Conservation (phyloP, 2,113 vertebrate genomes). For the Strix uralensis region DNA sequence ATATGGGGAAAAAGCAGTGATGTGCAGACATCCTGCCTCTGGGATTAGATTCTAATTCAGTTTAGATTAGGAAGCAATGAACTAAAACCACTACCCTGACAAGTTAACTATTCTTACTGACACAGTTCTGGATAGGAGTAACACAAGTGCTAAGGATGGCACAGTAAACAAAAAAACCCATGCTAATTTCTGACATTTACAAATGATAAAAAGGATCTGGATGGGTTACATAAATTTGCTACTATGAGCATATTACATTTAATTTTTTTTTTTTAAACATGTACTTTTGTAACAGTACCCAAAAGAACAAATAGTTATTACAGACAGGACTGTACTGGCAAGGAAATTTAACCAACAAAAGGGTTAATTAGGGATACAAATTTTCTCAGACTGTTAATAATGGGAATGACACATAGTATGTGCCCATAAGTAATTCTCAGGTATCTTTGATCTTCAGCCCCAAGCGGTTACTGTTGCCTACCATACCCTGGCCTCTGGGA, state of each 20-base stretch:
- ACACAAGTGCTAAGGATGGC: neutral
- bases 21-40: neutral
- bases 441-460: conserved; percentile 99
- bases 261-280: neutral
- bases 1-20: neutral
- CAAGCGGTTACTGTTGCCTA: conserved; percentile 88
- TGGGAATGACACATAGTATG: conserved; percentile 94
- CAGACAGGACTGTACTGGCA: neutral
- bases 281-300: neutral
- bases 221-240: neutral
- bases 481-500: conserved; percentile 94
- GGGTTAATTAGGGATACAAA: conserved; percentile 99
- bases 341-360: conserved; percentile 90
- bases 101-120: neutral
- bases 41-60: conserved; percentile 40
- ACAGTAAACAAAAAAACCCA: neutral
- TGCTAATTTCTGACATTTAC: neutral
- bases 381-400: conserved; percentile 98
- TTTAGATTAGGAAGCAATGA: conserved; percentile 14
- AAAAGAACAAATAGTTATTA: conserved; percentile 14
- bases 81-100: neutral
- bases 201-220: neutral
- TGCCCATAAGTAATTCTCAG: conserved; percentile 99
- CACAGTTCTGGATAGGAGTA: neutral
- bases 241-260: neutral